phyloP scores from a whole-genome alignment of 2,888 invertebrate species.

The Idaea straminata region DNA sequence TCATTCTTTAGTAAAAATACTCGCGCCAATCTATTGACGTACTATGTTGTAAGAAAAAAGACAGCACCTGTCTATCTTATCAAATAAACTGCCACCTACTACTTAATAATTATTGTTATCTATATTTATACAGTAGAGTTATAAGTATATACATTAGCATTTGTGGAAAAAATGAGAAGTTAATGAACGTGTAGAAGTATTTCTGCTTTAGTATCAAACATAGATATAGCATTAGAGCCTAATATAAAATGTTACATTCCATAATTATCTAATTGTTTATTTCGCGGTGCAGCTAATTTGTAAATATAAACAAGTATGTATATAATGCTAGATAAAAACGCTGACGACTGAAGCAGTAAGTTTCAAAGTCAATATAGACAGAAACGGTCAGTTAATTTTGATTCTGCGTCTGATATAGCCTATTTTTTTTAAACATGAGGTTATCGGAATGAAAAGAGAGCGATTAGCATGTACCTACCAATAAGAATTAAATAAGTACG shows the following conservation, averaged over 20 bases:
- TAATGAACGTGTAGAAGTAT: slow-evolving; percentile 14
- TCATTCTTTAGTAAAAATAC: not conserved
- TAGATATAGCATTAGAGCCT: slow-evolving; percentile 33
- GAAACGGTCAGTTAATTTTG: slow-evolving; percentile 25
- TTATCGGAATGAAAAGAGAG: not conserved
- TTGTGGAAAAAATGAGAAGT: not conserved
- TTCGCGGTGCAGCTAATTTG: slow-evolving; percentile 61
- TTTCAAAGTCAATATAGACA: slow-evolving; percentile 39
- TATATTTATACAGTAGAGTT: slow-evolving; percentile 4
- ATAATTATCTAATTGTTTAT: slow-evolving; percentile 54
- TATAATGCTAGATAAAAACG: slow-evolving; percentile 54
- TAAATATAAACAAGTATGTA: slow-evolving; percentile 67
- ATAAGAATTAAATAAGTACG: too few relatives aligned
- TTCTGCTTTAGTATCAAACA: slow-evolving; percentile 55
- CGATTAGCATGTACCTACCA: not conserved
- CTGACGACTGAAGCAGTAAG: slow-evolving; percentile 37
- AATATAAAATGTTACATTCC: slow-evolving; percentile 68
- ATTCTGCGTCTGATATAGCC: not conserved
- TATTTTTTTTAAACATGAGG: not conserved
- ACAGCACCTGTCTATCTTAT: not conserved
- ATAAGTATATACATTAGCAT: slow-evolving; percentile 1
- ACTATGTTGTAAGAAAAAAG: not conserved
- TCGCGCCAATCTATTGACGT: not conserved
- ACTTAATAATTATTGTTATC: slow-evolving; percentile 5
- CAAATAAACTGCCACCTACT: not conserved